phyloP scores from a whole-genome alignment of 2,888 invertebrate genomes.

The Oscheius sp. region DNA sequence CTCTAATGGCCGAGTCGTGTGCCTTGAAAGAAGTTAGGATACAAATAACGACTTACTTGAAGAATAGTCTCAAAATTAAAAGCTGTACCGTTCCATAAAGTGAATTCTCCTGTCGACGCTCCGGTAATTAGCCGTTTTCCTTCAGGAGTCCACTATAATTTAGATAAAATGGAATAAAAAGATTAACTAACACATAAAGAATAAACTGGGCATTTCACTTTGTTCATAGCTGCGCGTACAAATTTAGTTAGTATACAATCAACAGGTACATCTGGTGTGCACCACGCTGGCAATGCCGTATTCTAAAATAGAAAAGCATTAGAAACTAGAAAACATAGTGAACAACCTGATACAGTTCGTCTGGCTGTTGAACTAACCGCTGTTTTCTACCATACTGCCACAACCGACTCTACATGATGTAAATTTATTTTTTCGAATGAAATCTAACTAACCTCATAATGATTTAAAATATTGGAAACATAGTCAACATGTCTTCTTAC shows the following conservation, averaged over 20 bases:
- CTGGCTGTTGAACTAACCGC: constrained; percentile 89
- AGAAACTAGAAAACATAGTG: no score
- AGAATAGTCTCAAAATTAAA: constrained; percentile 99
- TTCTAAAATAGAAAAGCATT: constrained; percentile 75
- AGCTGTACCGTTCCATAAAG: constrained; percentile 99
- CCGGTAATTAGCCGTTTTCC: constrained; percentile 96
- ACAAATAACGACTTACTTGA: constrained; percentile 80
- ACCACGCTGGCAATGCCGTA: constrained; percentile 87
- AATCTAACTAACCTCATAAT: constrained; percentile 63
- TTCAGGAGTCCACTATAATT: constrained; percentile 91
- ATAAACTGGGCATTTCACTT: constrained; percentile 99
- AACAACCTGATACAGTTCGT: constrained; percentile 86
- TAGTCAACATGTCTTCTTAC: constrained; percentile 72
- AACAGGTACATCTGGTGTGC: constrained; percentile 91
- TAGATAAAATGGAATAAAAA: constrained; percentile 19
- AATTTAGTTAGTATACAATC: constrained; percentile 91
- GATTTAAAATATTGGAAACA: constrained; percentile 68
- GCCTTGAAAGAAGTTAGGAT: constrained; percentile 79
- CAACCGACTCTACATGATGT: constrained; percentile 86
- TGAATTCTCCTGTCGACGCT: constrained; percentile 98
- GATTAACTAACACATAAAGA: constrained; percentile 83
- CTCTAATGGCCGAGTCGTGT: constrained; percentile 98
- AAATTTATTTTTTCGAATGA: no score
- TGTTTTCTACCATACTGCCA: constrained; percentile 95
- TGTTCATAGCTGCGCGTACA: constrained; percentile 99